Conservation (phyloP, 2,888 invertebrate genomes). For the Empis livida region DNA sequence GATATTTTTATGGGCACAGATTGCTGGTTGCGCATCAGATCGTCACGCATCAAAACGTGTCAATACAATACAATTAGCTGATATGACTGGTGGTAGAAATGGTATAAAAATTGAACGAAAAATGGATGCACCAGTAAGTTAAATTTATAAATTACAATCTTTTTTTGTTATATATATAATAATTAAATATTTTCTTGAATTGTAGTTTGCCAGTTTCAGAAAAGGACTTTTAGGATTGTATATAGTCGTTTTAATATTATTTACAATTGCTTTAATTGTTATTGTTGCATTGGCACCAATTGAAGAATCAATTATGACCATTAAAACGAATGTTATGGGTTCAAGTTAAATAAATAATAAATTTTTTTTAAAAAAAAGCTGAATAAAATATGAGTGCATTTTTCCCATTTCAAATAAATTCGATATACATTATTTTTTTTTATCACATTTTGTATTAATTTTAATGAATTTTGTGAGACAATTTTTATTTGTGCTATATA, state of each 20-base stretch:
- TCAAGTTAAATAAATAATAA: too few species aligned
- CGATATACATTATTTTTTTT: too few species aligned
- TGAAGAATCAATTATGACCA: constrained; percentile 41
- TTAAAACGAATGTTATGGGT: constrained; percentile 10
- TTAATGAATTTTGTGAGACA: too few species aligned
- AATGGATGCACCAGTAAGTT: constrained; percentile 64
- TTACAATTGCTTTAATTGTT: constrained; percentile 60
- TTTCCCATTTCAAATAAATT: too few species aligned
- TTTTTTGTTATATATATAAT: constrained; percentile 1
- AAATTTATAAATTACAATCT: background rate
- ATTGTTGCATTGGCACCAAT: constrained; percentile 65
- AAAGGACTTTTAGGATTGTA: constrained; percentile 68
- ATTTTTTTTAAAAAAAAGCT: too few species aligned
- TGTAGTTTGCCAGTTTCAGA: constrained; percentile 64
- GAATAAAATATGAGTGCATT: too few species aligned
- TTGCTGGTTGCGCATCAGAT: constrained; percentile 65
- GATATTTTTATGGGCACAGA: constrained; percentile 43
- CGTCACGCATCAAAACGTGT: constrained; percentile 56
- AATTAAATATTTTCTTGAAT: constrained; percentile 15
- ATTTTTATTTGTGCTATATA: too few species aligned
- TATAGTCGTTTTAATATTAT: constrained; percentile 51
- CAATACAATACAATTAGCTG: constrained; percentile 77
- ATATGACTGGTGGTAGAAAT: constrained; percentile 49
- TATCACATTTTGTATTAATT: too few species aligned
- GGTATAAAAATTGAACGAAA: constrained; percentile 55